Evolutionary conservation across 2,888 invertebrate species (phyloP).

Genomic region (Trachelus stipa): DNA sequence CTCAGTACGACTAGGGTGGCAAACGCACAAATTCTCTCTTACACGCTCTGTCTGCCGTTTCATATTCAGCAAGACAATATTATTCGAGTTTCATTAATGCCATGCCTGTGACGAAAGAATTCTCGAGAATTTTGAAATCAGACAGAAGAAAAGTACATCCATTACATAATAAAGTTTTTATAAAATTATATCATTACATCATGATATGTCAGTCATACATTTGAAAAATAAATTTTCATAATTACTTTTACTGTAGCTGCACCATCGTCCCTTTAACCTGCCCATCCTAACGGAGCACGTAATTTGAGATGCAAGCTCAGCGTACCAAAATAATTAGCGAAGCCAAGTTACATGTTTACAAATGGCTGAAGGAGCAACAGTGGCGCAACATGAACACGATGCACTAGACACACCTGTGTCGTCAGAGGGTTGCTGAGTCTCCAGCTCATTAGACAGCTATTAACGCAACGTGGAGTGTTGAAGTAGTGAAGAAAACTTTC

Average conservation of each 20-base stretch:
- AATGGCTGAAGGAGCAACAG: conserved; percentile 9
- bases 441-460: conserved; percentile 41
- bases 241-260: neutral
- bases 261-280: no score
- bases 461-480: conserved; percentile 26
- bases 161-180: no score
- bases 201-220: no score
- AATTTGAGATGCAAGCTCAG: conserved; percentile 10
- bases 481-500: neutral
- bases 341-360: conserved; percentile 9
- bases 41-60: no score
- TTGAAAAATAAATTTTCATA: neutral
- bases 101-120: no score
- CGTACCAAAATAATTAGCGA: conserved; percentile 16
- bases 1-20: neutral
- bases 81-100: no score
- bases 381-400: conserved; percentile 7
- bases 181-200: no score
- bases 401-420: conserved; percentile 33
- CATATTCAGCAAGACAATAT: no score
- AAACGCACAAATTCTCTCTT: no score
- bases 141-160: no score
- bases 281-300: no score
- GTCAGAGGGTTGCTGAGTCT: conserved; percentile 34
- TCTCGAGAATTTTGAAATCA: no score